Base-by-base conservation (phyloP, 2,888 invertebrate genomes). In the Gnatocerus cornutus region DNA sequence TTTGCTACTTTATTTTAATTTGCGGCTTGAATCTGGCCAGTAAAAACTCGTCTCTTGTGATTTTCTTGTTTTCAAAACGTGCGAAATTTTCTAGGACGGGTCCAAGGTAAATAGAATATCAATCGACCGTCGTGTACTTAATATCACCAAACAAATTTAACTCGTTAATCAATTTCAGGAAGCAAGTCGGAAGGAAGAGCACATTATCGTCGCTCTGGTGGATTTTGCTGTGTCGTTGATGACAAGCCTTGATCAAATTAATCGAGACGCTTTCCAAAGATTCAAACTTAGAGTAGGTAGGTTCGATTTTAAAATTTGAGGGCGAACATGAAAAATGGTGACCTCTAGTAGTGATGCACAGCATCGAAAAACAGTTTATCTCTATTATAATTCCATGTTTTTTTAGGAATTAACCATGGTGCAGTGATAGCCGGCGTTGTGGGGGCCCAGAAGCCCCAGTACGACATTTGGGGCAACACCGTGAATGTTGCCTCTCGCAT, bases 381-480 rank as follows among this genome's bases (percentile, higher is more conserved):
- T n/a, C 33, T 9, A 4, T 29, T 29, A 4, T 29, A 7, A 29
- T 7, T 7, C 5, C 7, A 29, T n/a, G 29, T n/a, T 12, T 6
- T 41, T 41, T 1, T 41, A 95, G 95, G 96, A 71, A 84, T 97
- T 59, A 94, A 92, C 83, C 94, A 95, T 83, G 97, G 97, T 0
- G 93, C 96, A 0, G 96, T 98, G 16, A 97, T 98, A 82, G 98
- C 98, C 0, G 98, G 98, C 0, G 98, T 98, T 12, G 96, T 98
- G 16, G 98, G 98, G 0, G 98, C 98, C 0, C 96, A 98, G 84
- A 98, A 98, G 82, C 98, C 98, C 0, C 98, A 98, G 85, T 98
- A 98, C 85, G 98, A 99, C 83, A 98, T 99, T 77, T 99, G 98
- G 98, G 97, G 98, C 9, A 98, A 99, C 85, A 98, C 98, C 0